Evolutionary conservation across 37 sponge, comb jelly and placozoan genomes (phyloP).

Genomic region (Geodia barretti): DNA sequence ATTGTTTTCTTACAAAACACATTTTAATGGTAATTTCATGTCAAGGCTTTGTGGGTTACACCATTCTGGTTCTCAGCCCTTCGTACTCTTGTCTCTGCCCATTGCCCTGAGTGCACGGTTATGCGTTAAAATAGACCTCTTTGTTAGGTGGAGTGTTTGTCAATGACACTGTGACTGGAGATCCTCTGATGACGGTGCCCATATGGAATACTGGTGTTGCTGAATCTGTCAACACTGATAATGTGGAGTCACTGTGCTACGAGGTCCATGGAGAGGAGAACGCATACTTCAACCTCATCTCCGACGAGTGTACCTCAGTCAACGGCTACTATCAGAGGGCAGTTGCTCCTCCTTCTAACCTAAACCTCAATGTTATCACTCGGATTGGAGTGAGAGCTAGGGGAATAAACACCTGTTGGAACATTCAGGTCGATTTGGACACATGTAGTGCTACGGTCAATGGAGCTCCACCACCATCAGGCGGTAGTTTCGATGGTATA

Average conservation of each 20-base stretch:
- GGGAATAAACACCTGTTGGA: conserved; percentile 10
- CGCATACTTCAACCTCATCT: conserved; percentile 52
- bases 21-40: no score
- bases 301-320: conserved; percentile 60
- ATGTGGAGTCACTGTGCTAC: conserved; percentile 43
- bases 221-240: not conserved
- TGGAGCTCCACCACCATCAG: not conserved
- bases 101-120: no score
- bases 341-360: conserved; percentile 12
- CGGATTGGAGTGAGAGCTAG: conserved; percentile 43
- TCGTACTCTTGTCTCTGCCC: no score
- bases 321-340: conserved; percentile 46
- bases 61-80: no score
- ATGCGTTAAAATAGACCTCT: no score
- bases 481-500: conserved; percentile 2
- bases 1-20: no score
- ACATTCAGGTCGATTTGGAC: conserved; percentile 49
- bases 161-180: conserved; percentile 58
- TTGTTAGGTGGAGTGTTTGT: conserved; percentile 7
- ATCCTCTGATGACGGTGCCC: conserved; percentile 57
- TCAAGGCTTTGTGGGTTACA: no score
- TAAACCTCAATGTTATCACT: conserved; percentile 58
- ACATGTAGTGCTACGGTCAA: conserved; percentile 42
- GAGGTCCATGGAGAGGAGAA: conserved; percentile 58
- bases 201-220: no score